Percentiles rank a stretch among this genome's conserved stretches.
These are phyloP conservation scores for Nicator chloris DNA, from an alignment of 2,113 vertebrate genomes.

Conservation along the genomic window DNA sequence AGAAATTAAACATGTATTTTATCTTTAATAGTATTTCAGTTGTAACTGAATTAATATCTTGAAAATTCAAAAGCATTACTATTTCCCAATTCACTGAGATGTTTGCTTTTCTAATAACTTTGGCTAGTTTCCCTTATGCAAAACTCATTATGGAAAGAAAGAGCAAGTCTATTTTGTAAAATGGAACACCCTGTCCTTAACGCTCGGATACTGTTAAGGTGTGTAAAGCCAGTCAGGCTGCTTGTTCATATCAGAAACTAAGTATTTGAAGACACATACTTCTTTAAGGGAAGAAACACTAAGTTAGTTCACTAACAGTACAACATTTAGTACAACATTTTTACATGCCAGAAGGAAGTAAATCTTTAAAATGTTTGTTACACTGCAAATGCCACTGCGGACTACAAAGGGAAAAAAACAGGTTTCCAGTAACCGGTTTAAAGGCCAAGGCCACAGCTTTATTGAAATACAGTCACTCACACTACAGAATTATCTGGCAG, in stretches of 20 bases:
- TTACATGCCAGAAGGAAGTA: neutral
- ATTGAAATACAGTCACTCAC: slow-evolving; percentile 45
- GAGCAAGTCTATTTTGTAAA: neutral
- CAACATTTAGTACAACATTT: neutral
- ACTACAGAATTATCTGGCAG: slow-evolving; percentile 23
- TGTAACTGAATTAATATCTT: neutral
- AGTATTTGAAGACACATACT: neutral
- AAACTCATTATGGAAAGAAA: neutral
- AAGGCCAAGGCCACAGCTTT: slow-evolving; percentile 45
- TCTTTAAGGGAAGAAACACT: neutral
- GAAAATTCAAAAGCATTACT: neutral
- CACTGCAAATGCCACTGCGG: neutral
- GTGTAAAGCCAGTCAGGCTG: neutral
- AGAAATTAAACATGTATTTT: neutral
- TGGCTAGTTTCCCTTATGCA: neutral
- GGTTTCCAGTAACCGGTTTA: neutral
- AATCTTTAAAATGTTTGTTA: neutral
- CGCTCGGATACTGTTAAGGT: neutral
- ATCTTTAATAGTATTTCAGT: neutral
- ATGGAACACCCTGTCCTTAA: neutral
- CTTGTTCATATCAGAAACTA: neutral
- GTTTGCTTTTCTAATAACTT: neutral
- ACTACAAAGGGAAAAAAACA: neutral
- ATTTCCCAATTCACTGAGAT: neutral
- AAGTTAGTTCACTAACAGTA: no score